Base-by-base conservation (phyloP, 1,140 invertebrate species). In the Nasonia vitripennis region DNA sequence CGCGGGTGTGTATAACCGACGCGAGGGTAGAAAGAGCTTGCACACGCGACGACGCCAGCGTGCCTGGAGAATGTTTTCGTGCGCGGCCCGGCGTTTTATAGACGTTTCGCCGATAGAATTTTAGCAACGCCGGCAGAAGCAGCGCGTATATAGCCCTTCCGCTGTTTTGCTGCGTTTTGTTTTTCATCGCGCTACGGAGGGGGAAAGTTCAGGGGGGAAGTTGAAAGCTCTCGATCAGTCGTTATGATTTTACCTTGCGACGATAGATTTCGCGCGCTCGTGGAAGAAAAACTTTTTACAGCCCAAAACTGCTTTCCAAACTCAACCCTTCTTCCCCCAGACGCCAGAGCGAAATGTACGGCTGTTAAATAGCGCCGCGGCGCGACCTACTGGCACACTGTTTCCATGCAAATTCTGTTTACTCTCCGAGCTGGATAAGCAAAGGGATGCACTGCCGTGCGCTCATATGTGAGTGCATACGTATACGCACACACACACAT, bases 391-490 rank as follows among this genome's bases (percentile, higher is more conserved):
- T 89, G 88, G 86, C 89, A 88, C 87, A 89, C 86, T 89, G 86
- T 88, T 88, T 88, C 85, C 87, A 89, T 89, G 88, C 88, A 89
- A 89, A 89, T 89, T 87, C 81, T 88, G 87, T 89, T 88, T 89
- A 89, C 87, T 87, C 88, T 87, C 62, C 78, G 37, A 85, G 71
- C 55, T 81, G 84, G 78, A 81, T 85, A 85, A 81, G 84, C 84
- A 81, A 77, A 85, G 84, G 78, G 84, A 81, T 85, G 84, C 34
- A 78, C 55, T n/a, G n/a, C 41, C 5, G 77, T 37, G 17, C 34
- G 20, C 2, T 23, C 68, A 48, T 68, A 41, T 68, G 5, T 48
- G 45, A 45, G 55, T 6, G 27, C 5, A 37, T 73, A 70, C 80
- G 74, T 83, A 34, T 86, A 85, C 81, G 77, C 74, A 86, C 34